phyloP scores from a whole-genome alignment of 2,888 invertebrate species.

The Drosophila paranaensis region DNA sequence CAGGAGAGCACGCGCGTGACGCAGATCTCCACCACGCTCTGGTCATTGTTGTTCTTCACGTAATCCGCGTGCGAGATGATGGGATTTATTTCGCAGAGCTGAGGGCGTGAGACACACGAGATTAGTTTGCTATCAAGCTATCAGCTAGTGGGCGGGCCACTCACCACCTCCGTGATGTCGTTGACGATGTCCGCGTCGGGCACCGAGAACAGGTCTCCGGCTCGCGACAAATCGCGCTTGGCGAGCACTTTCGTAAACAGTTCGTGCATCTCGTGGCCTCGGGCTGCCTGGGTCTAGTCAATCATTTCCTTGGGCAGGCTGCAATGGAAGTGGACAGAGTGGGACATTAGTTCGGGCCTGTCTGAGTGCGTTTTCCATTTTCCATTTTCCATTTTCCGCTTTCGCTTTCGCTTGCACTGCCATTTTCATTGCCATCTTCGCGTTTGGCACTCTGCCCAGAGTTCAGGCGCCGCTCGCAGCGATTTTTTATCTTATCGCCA shows the following conservation, averaged over 20 bases:
- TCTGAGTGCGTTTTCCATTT: background rate
- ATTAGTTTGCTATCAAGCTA: background rate
- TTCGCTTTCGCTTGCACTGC: background rate
- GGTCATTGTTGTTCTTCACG: constrained; percentile 94
- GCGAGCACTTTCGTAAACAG: constrained; percentile 95
- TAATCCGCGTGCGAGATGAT: constrained; percentile 94
- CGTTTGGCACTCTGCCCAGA: constrained; percentile 70
- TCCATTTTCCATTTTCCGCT: too few relatives aligned
- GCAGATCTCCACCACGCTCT: constrained; percentile 97
- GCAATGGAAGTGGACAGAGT: constrained; percentile 25
- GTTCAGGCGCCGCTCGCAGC: constrained; percentile 62
- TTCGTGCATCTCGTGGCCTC: constrained; percentile 90
- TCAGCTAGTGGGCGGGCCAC: constrained; percentile 4
- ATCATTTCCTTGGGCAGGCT: constrained; percentile 62
- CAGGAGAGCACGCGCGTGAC: constrained; percentile 95
- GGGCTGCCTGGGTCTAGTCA: constrained; percentile 39
- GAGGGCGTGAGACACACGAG: too few relatives aligned
- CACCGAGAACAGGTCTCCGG: constrained; percentile 95
- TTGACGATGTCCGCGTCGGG: constrained; percentile 94
- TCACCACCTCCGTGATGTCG: constrained; percentile 93
- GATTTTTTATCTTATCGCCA: constrained; percentile 72
- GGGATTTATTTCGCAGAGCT: constrained; percentile 91
- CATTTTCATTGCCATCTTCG: constrained; percentile 66
- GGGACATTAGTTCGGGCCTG: constrained; percentile 17
- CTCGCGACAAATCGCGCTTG: constrained; percentile 94